Percentiles rank a stretch among this genome's conserved stretches.
Conservation (phyloP, 2,888 invertebrate species). For the Thera obeliscata region DNA sequence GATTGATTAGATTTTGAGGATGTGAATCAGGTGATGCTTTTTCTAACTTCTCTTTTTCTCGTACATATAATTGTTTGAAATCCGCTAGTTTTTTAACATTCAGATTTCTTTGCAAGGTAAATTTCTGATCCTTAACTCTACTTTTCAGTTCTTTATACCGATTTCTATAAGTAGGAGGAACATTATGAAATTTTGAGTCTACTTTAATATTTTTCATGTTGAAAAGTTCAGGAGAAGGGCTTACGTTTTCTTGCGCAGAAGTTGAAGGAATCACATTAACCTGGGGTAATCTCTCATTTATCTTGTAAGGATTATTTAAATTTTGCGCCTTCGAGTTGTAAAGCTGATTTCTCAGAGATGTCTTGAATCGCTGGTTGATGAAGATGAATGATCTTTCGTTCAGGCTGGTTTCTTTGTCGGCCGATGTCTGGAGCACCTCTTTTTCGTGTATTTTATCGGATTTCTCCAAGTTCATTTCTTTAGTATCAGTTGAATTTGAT, state of each 20-base stretch:
- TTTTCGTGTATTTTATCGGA: slow-evolving; percentile 44
- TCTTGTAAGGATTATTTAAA: slow-evolving; percentile 15
- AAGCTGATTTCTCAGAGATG: slow-evolving; percentile 26
- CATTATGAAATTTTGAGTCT: background rate
- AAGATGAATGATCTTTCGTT: slow-evolving; percentile 68
- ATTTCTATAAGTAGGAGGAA: background rate
- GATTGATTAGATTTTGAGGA: background rate
- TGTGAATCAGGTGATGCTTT: background rate
- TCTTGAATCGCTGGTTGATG: slow-evolving; percentile 59
- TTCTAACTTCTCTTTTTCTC: background rate
- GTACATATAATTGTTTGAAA: background rate
- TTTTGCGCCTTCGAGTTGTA: slow-evolving; percentile 9
- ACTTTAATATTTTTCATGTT: slow-evolving; percentile 3
- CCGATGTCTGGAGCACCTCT: slow-evolving; percentile 54
- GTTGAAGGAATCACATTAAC: slow-evolving; percentile 6
- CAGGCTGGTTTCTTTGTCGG: slow-evolving; percentile 53
- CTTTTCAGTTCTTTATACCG: background rate
- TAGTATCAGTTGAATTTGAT: background rate
- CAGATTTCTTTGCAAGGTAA: background rate
- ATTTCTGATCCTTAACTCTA: background rate
- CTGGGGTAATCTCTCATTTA: slow-evolving; percentile 12
- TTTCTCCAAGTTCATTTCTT: slow-evolving; percentile 31
- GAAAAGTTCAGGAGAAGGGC: slow-evolving; percentile 7
- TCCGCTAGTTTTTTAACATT: background rate
- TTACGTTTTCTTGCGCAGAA: background rate